Base-by-base conservation (phyloP, 2,113 vertebrate species). In the Psophia crepitans region DNA sequence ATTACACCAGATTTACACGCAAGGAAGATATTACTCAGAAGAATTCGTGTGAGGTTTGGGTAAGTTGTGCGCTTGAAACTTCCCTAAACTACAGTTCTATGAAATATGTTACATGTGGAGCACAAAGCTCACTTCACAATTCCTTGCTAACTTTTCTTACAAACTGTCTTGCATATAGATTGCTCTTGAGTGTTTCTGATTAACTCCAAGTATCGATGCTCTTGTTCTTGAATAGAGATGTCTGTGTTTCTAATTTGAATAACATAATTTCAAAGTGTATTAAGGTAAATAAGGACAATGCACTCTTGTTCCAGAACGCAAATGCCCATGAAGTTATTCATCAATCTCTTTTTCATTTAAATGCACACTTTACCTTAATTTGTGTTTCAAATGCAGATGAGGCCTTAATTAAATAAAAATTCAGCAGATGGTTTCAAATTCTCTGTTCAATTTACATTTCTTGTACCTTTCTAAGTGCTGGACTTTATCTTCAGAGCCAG, bases 361-460 rank as follows among this genome's bases (percentile, higher is more conserved):
- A 96, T 96, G 96, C 91, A 91, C 66, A 76, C 75, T 96, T 97
- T 94, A 96, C 73, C 86, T 94, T 97, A 96, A 96, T 97, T 96
- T 94, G 93, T 96, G 84, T 94, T 96, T 96, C 93, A 96, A 96
- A 97, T 97, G 96, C 93, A 97, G 96, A 97, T 97, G 94, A 97
- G 84, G 49, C 18, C 84, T 95, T 96, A 97, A 97, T 97, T 96
- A 94, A 97, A 97, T 97, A 95, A 97, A 95, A 97, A 97, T 95
- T 96, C 95, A 95, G 90, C 90, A 97, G 96, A 95, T 95, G 96
- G 81, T 87, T 97, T 97, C 86, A 73, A 90, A 95, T 82, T 95
- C 61, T 92, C 71, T 60, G 51, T 95, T 92, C 61, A 89, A 95
- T 95, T 97, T 97, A 94, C 96, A 95, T 97, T 97, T 95, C 91